phyloP scores from a whole-genome alignment of 2,888 invertebrate genomes.

The Schizaphis graminum region DNA sequence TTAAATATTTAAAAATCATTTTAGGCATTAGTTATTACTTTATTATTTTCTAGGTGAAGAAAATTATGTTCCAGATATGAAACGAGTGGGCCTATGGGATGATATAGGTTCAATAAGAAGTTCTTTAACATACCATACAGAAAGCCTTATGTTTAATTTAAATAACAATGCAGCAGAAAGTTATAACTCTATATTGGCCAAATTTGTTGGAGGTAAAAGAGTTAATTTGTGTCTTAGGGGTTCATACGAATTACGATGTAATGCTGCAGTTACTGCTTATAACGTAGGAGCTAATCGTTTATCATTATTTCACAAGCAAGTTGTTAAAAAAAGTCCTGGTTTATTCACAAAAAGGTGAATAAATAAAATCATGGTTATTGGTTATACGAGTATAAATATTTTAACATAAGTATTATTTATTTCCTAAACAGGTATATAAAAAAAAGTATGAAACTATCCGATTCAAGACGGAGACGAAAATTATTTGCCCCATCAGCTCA shows the following conservation, averaged over 20 bases:
- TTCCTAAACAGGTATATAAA: neutral
- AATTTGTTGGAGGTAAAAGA: slow-evolving; percentile 3
- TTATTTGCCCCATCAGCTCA: neutral
- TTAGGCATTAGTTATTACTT: neutral
- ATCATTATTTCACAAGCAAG: neutral
- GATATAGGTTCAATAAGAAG: neutral
- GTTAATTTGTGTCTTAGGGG: neutral
- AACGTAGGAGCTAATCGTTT: neutral
- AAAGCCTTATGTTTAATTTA: neutral
- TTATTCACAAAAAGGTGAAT: neutral
- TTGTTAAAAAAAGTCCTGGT: neutral
- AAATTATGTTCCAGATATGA: neutral
- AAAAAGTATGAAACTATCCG: neutral
- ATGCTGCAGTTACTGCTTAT: neutral
- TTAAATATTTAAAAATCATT: no score
- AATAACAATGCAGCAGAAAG: neutral
- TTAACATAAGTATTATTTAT: neutral
- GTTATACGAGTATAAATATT: no score
- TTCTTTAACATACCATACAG: neutral
- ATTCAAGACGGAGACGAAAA: neutral
- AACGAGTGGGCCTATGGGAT: neutral
- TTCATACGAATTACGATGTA: neutral
- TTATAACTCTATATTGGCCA: neutral
- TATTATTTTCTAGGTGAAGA: neutral
- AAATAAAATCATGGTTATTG: neutral